These are phyloP conservation scores for Peucedramus taeniatus DNA, from an alignment of 2,113 vertebrate genomes.

Conservation along the genomic window DNA sequence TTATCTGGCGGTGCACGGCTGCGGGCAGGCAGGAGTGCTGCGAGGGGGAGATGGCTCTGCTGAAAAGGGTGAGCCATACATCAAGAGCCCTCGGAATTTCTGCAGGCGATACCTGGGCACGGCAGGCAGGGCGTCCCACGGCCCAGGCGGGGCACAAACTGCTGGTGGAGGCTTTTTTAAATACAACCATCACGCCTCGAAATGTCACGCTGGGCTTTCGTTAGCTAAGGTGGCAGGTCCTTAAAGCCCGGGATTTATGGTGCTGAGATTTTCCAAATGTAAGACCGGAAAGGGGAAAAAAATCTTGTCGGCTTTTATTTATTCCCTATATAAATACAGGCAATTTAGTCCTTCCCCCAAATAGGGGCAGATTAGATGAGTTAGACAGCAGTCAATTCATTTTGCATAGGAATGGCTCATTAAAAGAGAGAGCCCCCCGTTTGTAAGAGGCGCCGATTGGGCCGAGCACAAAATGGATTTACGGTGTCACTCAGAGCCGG, in stretches of 20 bases:
- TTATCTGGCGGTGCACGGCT: not conserved
- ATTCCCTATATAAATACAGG: constrained; percentile 79
- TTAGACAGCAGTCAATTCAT: constrained; percentile 95
- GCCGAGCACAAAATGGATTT: constrained; percentile 90
- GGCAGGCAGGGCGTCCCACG: constrained; percentile 39
- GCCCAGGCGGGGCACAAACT: constrained; percentile 53
- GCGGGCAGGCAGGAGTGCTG: not conserved
- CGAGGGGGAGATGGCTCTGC: constrained; percentile 5
- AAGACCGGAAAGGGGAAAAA: constrained; percentile 35
- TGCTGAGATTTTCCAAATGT: constrained; percentile 66
- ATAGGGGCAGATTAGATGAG: constrained; percentile 82
- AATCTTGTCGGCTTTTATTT: constrained; percentile 78
- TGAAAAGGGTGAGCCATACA: constrained; percentile 68
- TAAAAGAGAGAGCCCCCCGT: constrained; percentile 78
- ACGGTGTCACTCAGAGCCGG: constrained; percentile 96
- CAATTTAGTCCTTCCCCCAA: constrained; percentile 83
- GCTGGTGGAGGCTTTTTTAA: constrained; percentile 70
- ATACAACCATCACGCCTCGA: constrained; percentile 62
- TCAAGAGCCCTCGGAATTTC: constrained; percentile 51
- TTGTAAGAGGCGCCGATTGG: constrained; percentile 83
- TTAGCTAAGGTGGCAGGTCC: constrained; percentile 70
- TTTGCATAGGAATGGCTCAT: constrained; percentile 97
- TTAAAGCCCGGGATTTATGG: constrained; percentile 69
- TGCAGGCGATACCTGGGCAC: constrained; percentile 50
- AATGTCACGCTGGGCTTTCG: constrained; percentile 75